Base-by-base conservation (phyloP, 2,113 vertebrate genomes). In the Leptocoma aspasia region DNA sequence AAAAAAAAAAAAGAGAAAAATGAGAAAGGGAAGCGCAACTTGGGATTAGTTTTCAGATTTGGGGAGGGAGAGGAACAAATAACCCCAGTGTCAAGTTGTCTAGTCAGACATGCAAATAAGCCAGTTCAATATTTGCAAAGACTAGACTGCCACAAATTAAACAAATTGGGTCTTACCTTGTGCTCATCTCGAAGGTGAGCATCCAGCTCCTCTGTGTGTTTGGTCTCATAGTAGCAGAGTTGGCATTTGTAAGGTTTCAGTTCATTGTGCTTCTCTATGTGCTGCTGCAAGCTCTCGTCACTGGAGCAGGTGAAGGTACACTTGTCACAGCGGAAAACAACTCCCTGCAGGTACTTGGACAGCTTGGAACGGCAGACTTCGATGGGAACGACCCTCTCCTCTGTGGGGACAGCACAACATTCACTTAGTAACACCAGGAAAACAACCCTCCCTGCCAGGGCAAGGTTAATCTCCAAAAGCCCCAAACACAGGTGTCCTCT, bases 301-400 rank as follows among this genome's bases (percentile, higher is more conserved):
- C 98, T 99, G 97, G 99, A 99, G 98, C 99, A 99, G 90, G 99
- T 99, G 97, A 99, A 99, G 91, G 99, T 99, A 97, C 99, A 99
- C 97, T 99, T 99, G 98, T 99, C 99, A 96, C 99, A 99, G 88
- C 99, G 99, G 97, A 99, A 99, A 90, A 99, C 98, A 79, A 99
- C 95, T 92, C 99, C 99, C 97, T 99, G 98, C 96, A 99, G 98
- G 97, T 99, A 99, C 94, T 99, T 99, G 6, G 99, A 99, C 94
- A 99, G 98, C 97, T 99, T 99, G 95, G 99, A 99, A 95, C 99
- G 99, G 97, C 99, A 99, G 92, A 99, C 98, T 96, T 99, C 99
- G 94, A 99, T 98, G 33, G 99, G 99, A 95, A 98, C 99, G 37
- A 99, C 98, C 8, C 99, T 98, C 97, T 99, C 99, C 97, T 99